A percentile compares a stretch with the other conserved stretches of the same genome.
phyloP scores from a whole-genome alignment of 2,113 vertebrate genomes.

The Hystrix cristata region DNA sequence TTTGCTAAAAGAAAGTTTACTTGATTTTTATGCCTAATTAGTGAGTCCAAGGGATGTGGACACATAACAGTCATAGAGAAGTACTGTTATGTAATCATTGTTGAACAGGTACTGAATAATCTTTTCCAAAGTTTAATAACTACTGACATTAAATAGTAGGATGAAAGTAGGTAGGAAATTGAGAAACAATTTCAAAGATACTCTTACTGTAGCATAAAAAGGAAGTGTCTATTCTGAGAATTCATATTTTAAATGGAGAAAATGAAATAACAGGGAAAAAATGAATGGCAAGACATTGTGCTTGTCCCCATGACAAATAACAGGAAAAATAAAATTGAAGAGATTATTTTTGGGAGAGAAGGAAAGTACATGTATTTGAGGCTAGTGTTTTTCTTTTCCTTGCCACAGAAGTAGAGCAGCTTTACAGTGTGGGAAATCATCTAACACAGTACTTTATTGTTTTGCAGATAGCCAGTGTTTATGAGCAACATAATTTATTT shows the following conservation, averaged over 20 bases:
- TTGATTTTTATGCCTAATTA: conserved; percentile 7
- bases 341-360: background rate
- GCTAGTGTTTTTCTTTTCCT: background rate
- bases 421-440: background rate
- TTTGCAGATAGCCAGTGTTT: background rate
- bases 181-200: conserved; percentile 36
- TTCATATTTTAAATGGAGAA: background rate
- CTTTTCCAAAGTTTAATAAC: background rate
- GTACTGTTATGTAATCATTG: background rate
- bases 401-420: background rate
- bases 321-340: conserved; percentile 20
- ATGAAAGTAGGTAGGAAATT: background rate
- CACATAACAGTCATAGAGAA: background rate
- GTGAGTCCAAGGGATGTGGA: background rate
- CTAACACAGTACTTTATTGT: background rate
- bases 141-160: background rate
- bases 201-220: background rate
- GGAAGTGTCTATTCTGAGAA: background rate
- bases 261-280: background rate
- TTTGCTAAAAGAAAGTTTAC: background rate
- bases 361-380: background rate
- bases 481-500: background rate
- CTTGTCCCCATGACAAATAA: background rate
- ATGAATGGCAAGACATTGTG: background rate
- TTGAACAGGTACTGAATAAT: background rate